Percentiles rank a stretch among this genome's conserved stretches.
Evolutionary conservation across 2,113 vertebrate genomes (phyloP).

Genomic region (Panthera uncia): DNA sequence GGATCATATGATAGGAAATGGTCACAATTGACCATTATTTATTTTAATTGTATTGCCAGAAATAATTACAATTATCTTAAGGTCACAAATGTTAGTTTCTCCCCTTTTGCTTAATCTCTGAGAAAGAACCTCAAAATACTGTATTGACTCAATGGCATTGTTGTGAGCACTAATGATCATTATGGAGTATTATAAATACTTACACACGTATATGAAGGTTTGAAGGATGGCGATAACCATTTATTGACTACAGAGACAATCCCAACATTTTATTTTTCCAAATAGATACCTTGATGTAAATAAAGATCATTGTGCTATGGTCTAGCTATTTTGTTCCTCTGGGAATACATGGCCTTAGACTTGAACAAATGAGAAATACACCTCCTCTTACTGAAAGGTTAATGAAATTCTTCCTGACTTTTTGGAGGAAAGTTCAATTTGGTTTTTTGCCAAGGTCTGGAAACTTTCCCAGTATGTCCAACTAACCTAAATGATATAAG

Average conservation of each 20-base stretch:
- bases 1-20: background rate
- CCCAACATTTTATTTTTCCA: background rate
- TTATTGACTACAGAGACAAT: background rate
- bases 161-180: background rate
- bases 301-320: background rate
- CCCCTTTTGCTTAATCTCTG: background rate
- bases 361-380: constrained; percentile 62
- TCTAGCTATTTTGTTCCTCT: background rate
- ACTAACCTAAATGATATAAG: constrained; percentile 57
- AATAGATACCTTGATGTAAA: background rate
- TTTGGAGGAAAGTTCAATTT: constrained; percentile 69
- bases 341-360: constrained; percentile 10
- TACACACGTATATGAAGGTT: background rate
- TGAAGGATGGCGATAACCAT: fast-evolving
- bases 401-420: constrained; percentile 73
- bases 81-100: background rate
- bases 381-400: constrained; percentile 58
- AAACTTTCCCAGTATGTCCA: constrained; percentile 47
- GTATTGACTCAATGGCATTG: background rate
- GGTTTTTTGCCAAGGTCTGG: constrained; percentile 60
- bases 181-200: background rate
- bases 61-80: constrained; percentile 17
- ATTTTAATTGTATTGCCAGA: background rate
- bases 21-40: background rate
- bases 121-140: background rate